Base-by-base conservation (phyloP, 2,113 vertebrate genomes). In the Ciconia stormi region DNA sequence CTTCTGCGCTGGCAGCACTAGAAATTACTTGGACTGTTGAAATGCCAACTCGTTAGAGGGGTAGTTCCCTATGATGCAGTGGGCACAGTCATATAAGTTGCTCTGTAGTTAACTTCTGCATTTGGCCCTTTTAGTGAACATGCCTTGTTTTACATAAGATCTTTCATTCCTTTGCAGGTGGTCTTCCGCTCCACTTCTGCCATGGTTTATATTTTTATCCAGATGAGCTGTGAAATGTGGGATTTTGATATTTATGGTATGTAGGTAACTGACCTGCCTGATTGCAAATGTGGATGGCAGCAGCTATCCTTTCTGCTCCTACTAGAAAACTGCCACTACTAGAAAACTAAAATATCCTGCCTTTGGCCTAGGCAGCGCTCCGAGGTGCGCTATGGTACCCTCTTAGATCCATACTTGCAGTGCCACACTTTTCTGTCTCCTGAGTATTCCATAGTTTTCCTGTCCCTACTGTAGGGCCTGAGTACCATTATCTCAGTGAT, bases 201-300 rank as follows among this genome's bases (percentile, higher is more conserved):
- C 32, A 99, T 99, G 99, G 99, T 99, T 59, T 99, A 99, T 97
- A 99, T 99, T 97, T 99, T 99, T 80, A 99, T 99, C 97, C 99
- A 99, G 98, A 99, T 99, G 99, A 99, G 99, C 97, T 99, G 99
- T 98, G 99, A 99, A 98, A 99, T 99, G 99, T 99, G 99, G 99
- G 99, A 99, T 98, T 99, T 99, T 95, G 99, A 99, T 97, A 99
- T 99, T 96, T 99, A 99, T 59, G 99, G 99, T 99, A 96, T 2
- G 96, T 95, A 66, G 16, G n/a, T 61, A 66, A 46, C 74, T 65
- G 47, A 12, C 23, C 42, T 74, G 70, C 22, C 42, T 90, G 38
- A 9, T 56, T 36, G 10, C 82, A 76, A 61, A 18, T 72, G 67
- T n/a, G 32, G 19, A 18, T 86, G 62, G 69, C 66, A 78, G 59